Base-by-base conservation (phyloP, 2,113 vertebrate genomes). In the Nycticryphes semicollaris region DNA sequence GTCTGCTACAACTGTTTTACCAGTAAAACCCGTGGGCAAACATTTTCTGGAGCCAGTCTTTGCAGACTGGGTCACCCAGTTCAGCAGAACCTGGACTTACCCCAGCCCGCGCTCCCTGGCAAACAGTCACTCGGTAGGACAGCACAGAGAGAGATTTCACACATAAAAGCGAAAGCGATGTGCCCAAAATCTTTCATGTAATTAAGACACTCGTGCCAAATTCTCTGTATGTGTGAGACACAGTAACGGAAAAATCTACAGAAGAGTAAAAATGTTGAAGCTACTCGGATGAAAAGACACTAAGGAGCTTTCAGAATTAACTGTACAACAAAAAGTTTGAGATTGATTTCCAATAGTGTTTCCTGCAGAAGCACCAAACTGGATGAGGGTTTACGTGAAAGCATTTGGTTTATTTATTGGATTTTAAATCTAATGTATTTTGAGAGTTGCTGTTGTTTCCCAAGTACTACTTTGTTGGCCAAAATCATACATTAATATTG, bases 161-260 rank as follows among this genome's bases (percentile, higher is more conserved):
- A 81, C 21, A 24, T 8, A 31, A 59, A 67, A n/a, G n/a, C n/a
- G n/a, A n/a, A n/a, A n/a, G n/a, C n/a, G 6, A 31, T 0, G 0
- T 41, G 39, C 30, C 51, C 69, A 22, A 62, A 87, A 33, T 48
- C 48, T 64, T 59, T 62, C 3, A 2, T 27, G 20, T 25, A 41
- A 41, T 45, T 60, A 75, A 73, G 37, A 53, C 43, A 28, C 62
- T 54, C 16, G 1, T 10, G 48, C 19, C 81, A 81, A 88, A 70
- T 41, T 12, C 24, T 48, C 50, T 22, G 4, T 3, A 60, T 6
- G 7, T 33, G 9, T 24, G 74, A 74, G 50, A 74, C 14, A 48
- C 14, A 33, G 9, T 8, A 20, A 79, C 7, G 39, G 66, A 79
- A 73, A 39, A 84, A 76, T 18, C 43, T 50, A 28, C 27, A 79